phyloP scores from a whole-genome alignment of 2,888 invertebrate genomes.

The Flexamia atlantica region DNA sequence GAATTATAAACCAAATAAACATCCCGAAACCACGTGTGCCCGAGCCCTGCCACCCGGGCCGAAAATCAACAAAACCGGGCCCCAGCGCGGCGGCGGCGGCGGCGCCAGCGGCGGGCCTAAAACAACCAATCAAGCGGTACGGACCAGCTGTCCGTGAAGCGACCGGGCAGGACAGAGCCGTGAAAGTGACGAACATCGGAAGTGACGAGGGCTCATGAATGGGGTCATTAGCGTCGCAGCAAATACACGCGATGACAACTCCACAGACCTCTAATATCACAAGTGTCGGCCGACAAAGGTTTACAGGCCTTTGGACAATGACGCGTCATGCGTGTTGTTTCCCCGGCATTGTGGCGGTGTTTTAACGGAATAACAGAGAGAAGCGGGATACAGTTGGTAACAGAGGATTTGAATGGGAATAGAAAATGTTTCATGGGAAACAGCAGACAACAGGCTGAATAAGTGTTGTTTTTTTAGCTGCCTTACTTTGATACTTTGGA shows the following conservation, averaged over 20 bases:
- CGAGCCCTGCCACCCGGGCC: conserved; percentile 11
- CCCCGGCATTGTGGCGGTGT: conserved; percentile 6
- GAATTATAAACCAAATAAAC: conserved; percentile 35
- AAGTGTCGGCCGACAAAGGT: conserved; percentile 22
- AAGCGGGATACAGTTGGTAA: not conserved
- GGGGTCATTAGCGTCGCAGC: conserved; percentile 10
- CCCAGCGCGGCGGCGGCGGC: not conserved
- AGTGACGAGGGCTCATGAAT: conserved; percentile 35
- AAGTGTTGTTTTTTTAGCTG: too few relatives aligned
- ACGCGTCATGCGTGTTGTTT: not conserved
- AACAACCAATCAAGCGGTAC: not conserved
- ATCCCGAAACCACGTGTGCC: conserved; percentile 30
- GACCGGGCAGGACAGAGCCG: not conserved
- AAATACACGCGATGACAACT: conserved; percentile 6
- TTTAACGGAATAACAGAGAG: not conserved
- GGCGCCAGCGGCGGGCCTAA: not conserved
- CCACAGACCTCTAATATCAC: conserved; percentile 19
- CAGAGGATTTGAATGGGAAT: not conserved
- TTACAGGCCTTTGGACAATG: not conserved
- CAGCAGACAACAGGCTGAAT: too few relatives aligned
- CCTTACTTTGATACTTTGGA: too few relatives aligned
- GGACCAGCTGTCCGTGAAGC: conserved; percentile 6
- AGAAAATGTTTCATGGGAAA: too few relatives aligned
- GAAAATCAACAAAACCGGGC: conserved; percentile 18
- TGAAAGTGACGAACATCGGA: conserved; percentile 28